These are phyloP conservation scores for Cuculus canorus DNA, from an alignment of 2,797 vertebrate species.

Conservation along the genomic window DNA sequence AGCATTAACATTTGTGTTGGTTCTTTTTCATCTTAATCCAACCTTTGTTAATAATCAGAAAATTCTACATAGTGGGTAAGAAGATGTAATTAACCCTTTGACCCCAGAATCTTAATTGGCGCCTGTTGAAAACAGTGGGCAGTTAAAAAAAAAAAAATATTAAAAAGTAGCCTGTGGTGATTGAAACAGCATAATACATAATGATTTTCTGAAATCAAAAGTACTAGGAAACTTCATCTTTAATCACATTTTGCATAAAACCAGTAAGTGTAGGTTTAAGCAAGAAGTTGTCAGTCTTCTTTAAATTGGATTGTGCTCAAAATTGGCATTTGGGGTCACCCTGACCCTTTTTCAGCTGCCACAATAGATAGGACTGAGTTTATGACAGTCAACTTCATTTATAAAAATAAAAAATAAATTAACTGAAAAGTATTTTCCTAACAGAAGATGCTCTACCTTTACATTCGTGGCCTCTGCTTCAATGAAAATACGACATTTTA, in stretches of 20 bases:
- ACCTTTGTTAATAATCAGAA: slow-evolving; percentile 85
- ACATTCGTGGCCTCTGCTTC: not conserved
- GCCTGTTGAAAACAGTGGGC: slow-evolving; percentile 83
- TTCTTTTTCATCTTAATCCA: slow-evolving; percentile 84
- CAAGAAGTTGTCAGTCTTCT: slow-evolving; percentile 20
- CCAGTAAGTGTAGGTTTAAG: slow-evolving; percentile 11
- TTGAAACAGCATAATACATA: slow-evolving; percentile 74
- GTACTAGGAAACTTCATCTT: slow-evolving; percentile 66
- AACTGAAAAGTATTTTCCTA: not conserved
- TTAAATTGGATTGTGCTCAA: slow-evolving; percentile 39
- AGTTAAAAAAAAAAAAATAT: slow-evolving; percentile 69
- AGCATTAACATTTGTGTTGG: slow-evolving; percentile 79
- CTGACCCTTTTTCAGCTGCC: not conserved
- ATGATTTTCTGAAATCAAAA: slow-evolving; percentile 73
- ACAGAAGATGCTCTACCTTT: not conserved
- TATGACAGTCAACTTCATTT: not conserved
- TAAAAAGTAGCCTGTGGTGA: slow-evolving; percentile 80
- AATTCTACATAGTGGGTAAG: slow-evolving; percentile 85
- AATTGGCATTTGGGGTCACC: not conserved
- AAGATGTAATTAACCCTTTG: slow-evolving; percentile 91
- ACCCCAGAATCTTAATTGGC: slow-evolving; percentile 85
- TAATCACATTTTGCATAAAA: slow-evolving; percentile 72
- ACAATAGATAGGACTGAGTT: not conserved
- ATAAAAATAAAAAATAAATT: not conserved
- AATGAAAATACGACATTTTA: not conserved